A percentile compares a stretch with the other conserved stretches of the same genome.
Evolutionary conservation across 2,888 invertebrate genomes (phyloP).

Genomic region (Noctua pronuba): DNA sequence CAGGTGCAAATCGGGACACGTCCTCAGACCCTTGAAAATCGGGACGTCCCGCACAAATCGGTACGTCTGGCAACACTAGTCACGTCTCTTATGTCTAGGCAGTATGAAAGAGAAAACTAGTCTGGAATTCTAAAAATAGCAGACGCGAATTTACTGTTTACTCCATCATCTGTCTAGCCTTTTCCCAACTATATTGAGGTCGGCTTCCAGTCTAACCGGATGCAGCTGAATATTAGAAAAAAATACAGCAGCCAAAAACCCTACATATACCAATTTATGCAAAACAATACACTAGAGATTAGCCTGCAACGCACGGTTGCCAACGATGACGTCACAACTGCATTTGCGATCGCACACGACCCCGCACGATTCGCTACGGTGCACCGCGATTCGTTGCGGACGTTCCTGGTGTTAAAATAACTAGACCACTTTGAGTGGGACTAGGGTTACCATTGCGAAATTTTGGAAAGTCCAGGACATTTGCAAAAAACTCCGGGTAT

Average conservation of each 20-base stretch:
- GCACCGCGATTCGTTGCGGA: constrained; percentile 40
- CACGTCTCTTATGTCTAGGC: background rate
- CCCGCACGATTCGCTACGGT: constrained; percentile 31
- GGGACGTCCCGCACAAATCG: too few relatives aligned
- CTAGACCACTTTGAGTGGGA: constrained; percentile 19
- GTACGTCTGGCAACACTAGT: too few relatives aligned
- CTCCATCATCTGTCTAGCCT: too few relatives aligned
- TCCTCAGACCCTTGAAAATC: too few relatives aligned
- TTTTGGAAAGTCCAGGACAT: background rate
- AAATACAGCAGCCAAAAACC: background rate
- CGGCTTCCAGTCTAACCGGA: too few relatives aligned
- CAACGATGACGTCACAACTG: constrained; percentile 50
- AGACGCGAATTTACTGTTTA: background rate
- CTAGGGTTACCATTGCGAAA: background rate
- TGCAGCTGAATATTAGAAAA: background rate
- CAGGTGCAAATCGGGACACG: too few relatives aligned
- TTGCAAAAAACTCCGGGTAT: background rate
- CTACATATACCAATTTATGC: constrained; percentile 10
- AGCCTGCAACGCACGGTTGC: constrained; percentile 41
- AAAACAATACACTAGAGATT: constrained; percentile 33
- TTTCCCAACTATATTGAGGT: too few relatives aligned
- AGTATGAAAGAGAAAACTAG: constrained; percentile 5
- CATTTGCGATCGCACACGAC: constrained; percentile 31
- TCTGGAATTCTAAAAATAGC: constrained; percentile 10
- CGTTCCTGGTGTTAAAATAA: constrained; percentile 36